A percentile compares a stretch with the other conserved stretches of the same genome.
These are phyloP conservation scores for Notolabrus celidotus DNA, from an alignment of 2,797 vertebrate genomes.

Conservation along the genomic window DNA sequence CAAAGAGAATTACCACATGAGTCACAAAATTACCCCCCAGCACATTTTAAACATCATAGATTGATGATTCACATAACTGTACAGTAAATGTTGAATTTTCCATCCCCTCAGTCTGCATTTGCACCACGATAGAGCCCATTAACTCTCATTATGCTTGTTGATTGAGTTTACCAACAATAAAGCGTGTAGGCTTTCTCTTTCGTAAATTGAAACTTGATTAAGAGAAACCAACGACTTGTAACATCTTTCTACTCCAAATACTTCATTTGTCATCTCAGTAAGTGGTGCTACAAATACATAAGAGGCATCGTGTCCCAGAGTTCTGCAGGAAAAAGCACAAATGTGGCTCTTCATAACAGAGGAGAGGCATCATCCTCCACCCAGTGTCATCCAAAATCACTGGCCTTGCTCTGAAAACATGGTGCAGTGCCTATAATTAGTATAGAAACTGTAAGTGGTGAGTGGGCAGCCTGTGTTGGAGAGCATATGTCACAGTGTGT, in stretches of 20 bases:
- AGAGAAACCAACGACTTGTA: conserved; percentile 60
- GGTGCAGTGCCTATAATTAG: conserved; percentile 58
- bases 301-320: not conserved
- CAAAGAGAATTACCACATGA: conserved; percentile 14
- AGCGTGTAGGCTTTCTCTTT: conserved; percentile 29
- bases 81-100: conserved; percentile 24
- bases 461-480: conserved; percentile 62
- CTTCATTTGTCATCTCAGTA: conserved; percentile 62
- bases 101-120: conserved; percentile 34
- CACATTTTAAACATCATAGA: conserved; percentile 48
- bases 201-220: conserved; percentile 66
- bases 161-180: conserved; percentile 66
- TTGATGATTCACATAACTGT: conserved; percentile 44
- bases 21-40: conserved; percentile 14
- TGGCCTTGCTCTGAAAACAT: conserved; percentile 29
- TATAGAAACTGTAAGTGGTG: conserved; percentile 59
- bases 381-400: conserved; percentile 32
- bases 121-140: conserved; percentile 60
- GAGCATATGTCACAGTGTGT: conserved; percentile 78
- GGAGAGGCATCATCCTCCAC: conserved; percentile 13
- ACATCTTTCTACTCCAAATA: conserved; percentile 44
- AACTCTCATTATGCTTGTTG: conserved; percentile 62
- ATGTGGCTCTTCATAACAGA: conserved; percentile 4
- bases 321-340: not conserved
- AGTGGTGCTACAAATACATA: conserved; percentile 45